Evolutionary conservation across 2,797 vertebrate genomes (phyloP).

Genomic region (Spheniscus humboldti): DNA sequence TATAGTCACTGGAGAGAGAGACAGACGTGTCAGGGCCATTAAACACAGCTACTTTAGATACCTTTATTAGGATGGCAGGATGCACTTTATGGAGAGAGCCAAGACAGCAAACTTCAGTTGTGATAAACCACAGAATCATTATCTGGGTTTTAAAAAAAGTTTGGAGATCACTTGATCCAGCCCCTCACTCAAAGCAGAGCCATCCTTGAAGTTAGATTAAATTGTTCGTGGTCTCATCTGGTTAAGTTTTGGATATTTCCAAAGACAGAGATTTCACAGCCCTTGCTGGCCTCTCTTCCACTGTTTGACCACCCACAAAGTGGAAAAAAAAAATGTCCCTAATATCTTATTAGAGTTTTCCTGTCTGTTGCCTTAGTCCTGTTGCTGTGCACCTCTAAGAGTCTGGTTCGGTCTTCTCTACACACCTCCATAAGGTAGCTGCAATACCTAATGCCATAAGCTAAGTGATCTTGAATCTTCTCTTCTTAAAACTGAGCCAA

Average conservation of each 20-base stretch:
- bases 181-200: neutral
- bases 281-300: neutral
- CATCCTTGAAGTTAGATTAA: neutral
- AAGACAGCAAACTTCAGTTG: neutral
- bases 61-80: neutral
- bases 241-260: neutral
- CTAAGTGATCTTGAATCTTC: neutral
- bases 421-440: fast-evolving
- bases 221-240: neutral
- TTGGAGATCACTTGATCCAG: neutral
- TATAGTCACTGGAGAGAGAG: neutral
- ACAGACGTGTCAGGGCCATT: neutral
- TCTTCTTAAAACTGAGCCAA: neutral
- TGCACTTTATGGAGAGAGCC: neutral
- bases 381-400: neutral
- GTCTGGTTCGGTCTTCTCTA: neutral
- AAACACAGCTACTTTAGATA: neutral
- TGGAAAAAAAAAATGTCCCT: neutral
- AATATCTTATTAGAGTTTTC: neutral
- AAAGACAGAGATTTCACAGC: neutral
- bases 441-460: neutral
- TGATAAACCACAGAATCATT: neutral
- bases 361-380: neutral
- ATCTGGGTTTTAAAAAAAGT: neutral
- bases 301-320: neutral